A percentile compares a stretch with the other conserved stretches of the same genome.
Conservation (phyloP, 2,797 vertebrate genomes). For the Sitta carolinensis region DNA sequence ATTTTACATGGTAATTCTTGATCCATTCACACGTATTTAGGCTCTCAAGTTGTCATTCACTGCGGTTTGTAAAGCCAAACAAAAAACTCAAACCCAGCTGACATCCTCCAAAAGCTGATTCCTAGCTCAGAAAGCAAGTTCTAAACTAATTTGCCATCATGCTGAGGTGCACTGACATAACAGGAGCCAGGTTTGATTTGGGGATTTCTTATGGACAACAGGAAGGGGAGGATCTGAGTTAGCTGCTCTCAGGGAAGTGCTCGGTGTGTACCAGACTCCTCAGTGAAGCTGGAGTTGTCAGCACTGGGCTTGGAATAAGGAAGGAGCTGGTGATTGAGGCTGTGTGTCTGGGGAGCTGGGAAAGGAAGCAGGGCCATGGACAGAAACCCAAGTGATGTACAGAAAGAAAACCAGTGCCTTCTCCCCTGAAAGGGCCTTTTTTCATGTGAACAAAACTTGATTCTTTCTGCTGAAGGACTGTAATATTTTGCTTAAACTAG, state of each 20-base stretch:
- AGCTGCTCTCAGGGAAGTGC: neutral
- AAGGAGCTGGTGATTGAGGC: neutral
- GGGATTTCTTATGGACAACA: neutral
- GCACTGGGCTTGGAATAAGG: neutral
- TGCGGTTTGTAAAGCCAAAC: neutral
- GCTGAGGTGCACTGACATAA: neutral
- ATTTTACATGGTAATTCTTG: accelerated
- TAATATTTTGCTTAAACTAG: neutral
- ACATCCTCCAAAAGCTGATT: neutral
- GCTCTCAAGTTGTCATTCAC: neutral
- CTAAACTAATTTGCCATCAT: neutral
- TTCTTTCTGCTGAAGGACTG: conserved; percentile 28
- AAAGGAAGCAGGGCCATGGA: conserved; percentile 19
- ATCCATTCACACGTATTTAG: neutral
- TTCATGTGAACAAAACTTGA: conserved; percentile 3
- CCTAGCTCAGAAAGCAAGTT: neutral
- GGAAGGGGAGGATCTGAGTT: neutral
- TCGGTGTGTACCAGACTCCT: neutral
- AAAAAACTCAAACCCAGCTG: neutral
- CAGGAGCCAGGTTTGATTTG: neutral
- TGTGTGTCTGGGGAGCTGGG: neutral
- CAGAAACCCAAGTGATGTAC: conserved; percentile 34
- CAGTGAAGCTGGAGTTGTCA: neutral
- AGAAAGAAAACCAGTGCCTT: neutral
- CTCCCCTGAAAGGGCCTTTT: conserved; percentile 40